Conservation (phyloP, 1,140 invertebrate genomes). For the Drosophila sproati region DNA sequence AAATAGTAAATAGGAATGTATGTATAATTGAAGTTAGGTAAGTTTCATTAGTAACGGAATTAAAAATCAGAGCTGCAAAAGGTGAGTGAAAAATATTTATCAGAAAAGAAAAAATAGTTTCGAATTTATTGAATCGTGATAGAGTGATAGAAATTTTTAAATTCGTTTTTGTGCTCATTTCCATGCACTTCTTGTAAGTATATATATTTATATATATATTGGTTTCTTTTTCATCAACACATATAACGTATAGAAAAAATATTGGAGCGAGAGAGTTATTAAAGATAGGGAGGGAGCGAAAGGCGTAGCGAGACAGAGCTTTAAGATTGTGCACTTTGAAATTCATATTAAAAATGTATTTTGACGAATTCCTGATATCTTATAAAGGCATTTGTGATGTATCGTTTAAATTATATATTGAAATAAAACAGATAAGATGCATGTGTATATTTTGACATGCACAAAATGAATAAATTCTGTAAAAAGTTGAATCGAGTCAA, state of each 20-base stretch:
- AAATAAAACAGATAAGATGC: slow-evolving; percentile 15
- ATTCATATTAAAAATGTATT: slow-evolving; percentile 19
- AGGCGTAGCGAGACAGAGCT: slow-evolving; percentile 54
- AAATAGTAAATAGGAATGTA: slow-evolving; percentile 49
- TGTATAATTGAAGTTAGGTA: slow-evolving; percentile 22
- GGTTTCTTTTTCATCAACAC: slow-evolving; percentile 48
- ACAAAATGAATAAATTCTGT: slow-evolving; percentile 13
- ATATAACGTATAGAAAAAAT: slow-evolving; percentile 63
- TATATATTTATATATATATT: slow-evolving; percentile 19
- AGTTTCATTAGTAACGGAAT: slow-evolving; percentile 53
- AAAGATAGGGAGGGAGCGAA: slow-evolving; percentile 58
- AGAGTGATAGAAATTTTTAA: slow-evolving; percentile 53
- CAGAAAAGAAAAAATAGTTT: slow-evolving; percentile 48
- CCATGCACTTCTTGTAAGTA: slow-evolving; percentile 62
- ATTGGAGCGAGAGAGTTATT: slow-evolving; percentile 41
- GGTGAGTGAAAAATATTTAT: slow-evolving; percentile 61
- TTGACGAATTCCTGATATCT: slow-evolving; percentile 24
- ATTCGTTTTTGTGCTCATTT: slow-evolving; percentile 68
- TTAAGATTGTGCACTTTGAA: slow-evolving; percentile 54
- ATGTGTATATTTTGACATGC: slow-evolving; percentile 26
- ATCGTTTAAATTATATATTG: slow-evolving; percentile 3
- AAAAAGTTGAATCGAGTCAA: neutral
- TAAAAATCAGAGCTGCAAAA: slow-evolving; percentile 67
- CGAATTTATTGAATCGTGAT: slow-evolving; percentile 35
- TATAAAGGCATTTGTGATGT: slow-evolving; percentile 17